phyloP scores from a whole-genome alignment of 2,888 invertebrate species.

The Holacanthella duospinosa region DNA sequence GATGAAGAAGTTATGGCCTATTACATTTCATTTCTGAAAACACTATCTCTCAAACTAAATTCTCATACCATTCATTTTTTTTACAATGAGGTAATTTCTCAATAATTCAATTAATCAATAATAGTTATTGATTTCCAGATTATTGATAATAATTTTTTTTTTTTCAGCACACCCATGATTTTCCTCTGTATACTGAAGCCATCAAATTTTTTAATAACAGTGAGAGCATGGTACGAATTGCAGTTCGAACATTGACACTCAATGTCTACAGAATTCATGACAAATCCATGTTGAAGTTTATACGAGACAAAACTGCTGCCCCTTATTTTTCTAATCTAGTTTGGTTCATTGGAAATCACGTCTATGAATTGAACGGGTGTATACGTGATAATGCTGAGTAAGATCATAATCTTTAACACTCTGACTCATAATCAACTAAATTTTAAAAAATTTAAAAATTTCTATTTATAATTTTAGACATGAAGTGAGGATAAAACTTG shows the following conservation, averaged over 20 bases:
- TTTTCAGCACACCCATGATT: slow-evolving; percentile 88
- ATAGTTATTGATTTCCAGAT: not conserved
- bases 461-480: slow-evolving; percentile 51
- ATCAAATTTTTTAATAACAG: slow-evolving; percentile 99
- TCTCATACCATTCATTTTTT: slow-evolving; percentile 98
- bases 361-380: slow-evolving; percentile 86
- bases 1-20: slow-evolving; percentile 99
- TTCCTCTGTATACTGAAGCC: slow-evolving; percentile 96
- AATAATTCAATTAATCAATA: slow-evolving; percentile 9
- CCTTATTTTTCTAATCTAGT: slow-evolving; percentile 98
- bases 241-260: slow-evolving; percentile 90
- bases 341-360: slow-evolving; percentile 97
- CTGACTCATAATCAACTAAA: not conserved
- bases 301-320: slow-evolving; percentile 89
- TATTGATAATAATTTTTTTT: slow-evolving; percentile 11
- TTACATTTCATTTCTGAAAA: slow-evolving; percentile 98
- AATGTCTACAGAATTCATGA: slow-evolving; percentile 95
- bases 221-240: slow-evolving; percentile 98
- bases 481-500: slow-evolving; percentile 76
- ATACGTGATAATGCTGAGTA: slow-evolving; percentile 92
- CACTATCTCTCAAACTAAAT: slow-evolving; percentile 91
- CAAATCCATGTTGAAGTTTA: slow-evolving; percentile 87
- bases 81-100: slow-evolving; percentile 91
- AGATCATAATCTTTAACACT: slow-evolving; percentile 42
- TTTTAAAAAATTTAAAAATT: not conserved